These are phyloP conservation scores for Athalia cordata DNA, from an alignment of 2,888 invertebrate genomes.

Conservation along the genomic window DNA sequence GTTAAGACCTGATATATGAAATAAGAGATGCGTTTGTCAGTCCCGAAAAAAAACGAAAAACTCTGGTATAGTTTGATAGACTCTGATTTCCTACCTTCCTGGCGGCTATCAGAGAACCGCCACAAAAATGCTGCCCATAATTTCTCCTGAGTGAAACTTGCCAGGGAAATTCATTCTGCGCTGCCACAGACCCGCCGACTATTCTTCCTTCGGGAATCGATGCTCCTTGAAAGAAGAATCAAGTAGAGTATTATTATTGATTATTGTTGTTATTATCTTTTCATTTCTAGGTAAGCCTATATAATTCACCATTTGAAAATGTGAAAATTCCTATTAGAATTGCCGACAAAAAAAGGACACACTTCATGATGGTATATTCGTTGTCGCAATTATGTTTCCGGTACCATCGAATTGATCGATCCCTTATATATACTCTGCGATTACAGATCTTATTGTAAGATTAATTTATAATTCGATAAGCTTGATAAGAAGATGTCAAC, in stretches of 20 bases:
- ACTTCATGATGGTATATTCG: slow-evolving; percentile 4
- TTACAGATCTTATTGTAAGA: not conserved
- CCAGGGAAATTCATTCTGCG: slow-evolving; percentile 52
- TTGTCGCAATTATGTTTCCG: not conserved
- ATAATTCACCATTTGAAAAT: not conserved
- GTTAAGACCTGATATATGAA: slow-evolving; percentile 25
- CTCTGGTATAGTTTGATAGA: too few relatives aligned
- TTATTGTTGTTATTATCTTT: not conserved
- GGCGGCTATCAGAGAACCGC: slow-evolving; percentile 45
- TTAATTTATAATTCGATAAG: slow-evolving; percentile 11
- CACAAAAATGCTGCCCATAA: slow-evolving; percentile 45
- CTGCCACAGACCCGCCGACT: slow-evolving; percentile 56
- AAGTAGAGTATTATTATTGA: not conserved
- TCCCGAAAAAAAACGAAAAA: too few relatives aligned
- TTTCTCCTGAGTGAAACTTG: slow-evolving; percentile 51
- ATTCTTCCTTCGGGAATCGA: slow-evolving; percentile 45
- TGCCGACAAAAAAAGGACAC: not conserved
- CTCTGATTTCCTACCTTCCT: not conserved
- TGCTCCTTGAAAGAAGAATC: slow-evolving; percentile 2
- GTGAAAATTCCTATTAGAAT: not conserved
- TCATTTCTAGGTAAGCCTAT: too few relatives aligned
- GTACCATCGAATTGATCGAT: not conserved
- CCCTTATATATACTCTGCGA: slow-evolving; percentile 22
- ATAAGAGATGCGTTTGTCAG: too few relatives aligned
- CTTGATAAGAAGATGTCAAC: not conserved